Conservation (phyloP, 1,140 invertebrate species). For the Tetranychus cinnabarinus region DNA sequence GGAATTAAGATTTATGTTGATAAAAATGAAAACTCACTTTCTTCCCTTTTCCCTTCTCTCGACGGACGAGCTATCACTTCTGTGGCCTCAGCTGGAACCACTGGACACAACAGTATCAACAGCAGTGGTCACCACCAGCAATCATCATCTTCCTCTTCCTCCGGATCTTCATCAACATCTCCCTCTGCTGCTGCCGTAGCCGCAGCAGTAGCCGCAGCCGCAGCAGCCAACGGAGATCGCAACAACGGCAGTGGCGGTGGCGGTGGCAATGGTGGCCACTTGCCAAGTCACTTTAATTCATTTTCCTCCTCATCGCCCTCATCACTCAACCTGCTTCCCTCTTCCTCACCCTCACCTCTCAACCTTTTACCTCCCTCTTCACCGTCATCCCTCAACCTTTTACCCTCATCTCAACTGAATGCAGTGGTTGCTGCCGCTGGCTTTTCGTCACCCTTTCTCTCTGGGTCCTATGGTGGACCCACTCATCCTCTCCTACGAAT, state of each 20-base stretch:
- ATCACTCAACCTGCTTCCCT: not conserved
- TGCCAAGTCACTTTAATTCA: not conserved
- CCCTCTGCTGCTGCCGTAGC: slow-evolving; percentile 1
- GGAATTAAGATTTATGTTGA: slow-evolving; percentile 57
- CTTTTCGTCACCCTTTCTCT: too few relatives aligned
- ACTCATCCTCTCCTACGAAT: too few relatives aligned
- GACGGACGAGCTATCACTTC: not conserved
- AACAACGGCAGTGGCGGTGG: too few relatives aligned
- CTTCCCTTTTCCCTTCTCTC: not conserved
- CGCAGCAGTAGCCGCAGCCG: not conserved
- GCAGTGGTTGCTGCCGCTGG: too few relatives aligned
- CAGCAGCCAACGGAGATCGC: not conserved
- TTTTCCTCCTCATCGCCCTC: not conserved
- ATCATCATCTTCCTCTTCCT: not conserved
- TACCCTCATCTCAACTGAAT: too few relatives aligned
- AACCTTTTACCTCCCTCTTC: not conserved
- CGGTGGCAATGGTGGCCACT: not conserved
- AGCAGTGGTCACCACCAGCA: too few relatives aligned
- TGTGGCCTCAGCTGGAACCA: too few relatives aligned
- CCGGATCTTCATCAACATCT: not conserved
- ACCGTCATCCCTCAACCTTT: not conserved
- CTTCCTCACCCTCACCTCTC: not conserved
- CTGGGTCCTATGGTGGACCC: too few relatives aligned
- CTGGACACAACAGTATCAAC: not conserved
- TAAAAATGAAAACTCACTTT: not conserved